A percentile compares a stretch with the other conserved stretches of the same genome.
Evolutionary conservation across 2,888 invertebrate genomes (phyloP).

Genomic region (Oscheius sp.): DNA sequence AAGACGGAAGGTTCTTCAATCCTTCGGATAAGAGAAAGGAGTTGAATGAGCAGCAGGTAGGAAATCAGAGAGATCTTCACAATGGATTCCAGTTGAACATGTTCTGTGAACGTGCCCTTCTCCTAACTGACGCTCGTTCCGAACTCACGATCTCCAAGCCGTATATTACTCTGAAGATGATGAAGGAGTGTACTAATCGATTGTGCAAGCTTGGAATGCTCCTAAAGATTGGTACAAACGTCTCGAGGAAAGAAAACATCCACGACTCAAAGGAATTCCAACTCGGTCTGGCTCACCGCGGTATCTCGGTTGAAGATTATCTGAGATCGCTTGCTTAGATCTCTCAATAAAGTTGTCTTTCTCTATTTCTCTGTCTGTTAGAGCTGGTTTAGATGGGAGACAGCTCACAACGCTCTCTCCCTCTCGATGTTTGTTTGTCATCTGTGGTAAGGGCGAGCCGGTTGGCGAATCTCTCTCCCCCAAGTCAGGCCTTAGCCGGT

Average conservation of each 20-base stretch:
- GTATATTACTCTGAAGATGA: too few relatives aligned
- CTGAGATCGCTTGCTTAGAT: neutral
- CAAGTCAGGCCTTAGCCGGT: neutral
- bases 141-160: too few relatives aligned
- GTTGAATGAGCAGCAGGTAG: neutral
- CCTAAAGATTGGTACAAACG: too few relatives aligned
- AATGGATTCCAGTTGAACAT: neutral
- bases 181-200: too few relatives aligned
- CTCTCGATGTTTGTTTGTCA: neutral
- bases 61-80: neutral
- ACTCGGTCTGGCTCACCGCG: neutral
- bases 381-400: neutral
- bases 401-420: neutral
- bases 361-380: neutral
- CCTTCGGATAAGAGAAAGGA: neutral
- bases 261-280: neutral
- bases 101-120: neutral
- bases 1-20: neutral
- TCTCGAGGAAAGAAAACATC: neutral
- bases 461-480: neutral
- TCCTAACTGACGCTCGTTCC: neutral
- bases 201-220: too few relatives aligned
- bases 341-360: neutral
- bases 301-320: neutral
- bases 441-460: constrained; percentile 2